phyloP scores from a whole-genome alignment of 2,113 vertebrate species.

The Cochlearius cochlearius region DNA sequence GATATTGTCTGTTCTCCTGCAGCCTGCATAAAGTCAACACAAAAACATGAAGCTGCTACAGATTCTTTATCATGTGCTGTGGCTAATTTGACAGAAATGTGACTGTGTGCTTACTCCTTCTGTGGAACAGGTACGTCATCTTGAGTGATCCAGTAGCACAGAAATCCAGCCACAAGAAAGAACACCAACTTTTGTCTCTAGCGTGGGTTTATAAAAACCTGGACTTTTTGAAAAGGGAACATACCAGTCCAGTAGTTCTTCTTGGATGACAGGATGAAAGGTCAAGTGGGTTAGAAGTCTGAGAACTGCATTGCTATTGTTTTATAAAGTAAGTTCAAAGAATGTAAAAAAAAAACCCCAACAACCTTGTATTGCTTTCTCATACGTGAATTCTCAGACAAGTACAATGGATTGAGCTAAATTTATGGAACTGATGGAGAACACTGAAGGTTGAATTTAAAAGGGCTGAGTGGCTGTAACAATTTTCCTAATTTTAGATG shows the following conservation, averaged over 20 bases:
- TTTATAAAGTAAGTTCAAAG: background rate
- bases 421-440: background rate
- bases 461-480: background rate
- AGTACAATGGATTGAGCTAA: background rate
- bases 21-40: background rate
- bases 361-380: background rate
- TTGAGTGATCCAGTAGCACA: background rate
- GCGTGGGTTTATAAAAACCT: background rate
- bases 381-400: background rate
- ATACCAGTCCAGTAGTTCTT: background rate
- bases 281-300: background rate
- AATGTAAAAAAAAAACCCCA: background rate
- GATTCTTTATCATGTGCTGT: background rate
- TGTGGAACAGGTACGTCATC: background rate
- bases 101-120: background rate
- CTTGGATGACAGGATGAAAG: background rate
- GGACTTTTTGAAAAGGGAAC: background rate
- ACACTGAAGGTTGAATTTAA: background rate
- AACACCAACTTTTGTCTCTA: background rate
- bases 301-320: background rate
- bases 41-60: background rate
- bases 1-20: background rate
- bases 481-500: background rate
- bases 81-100: background rate
- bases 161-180: background rate